A percentile compares a stretch with the other conserved stretches of the same genome.
These are phyloP conservation scores for Epinotia demarniana DNA, from an alignment of 2,888 invertebrate species.

Conservation along the genomic window DNA sequence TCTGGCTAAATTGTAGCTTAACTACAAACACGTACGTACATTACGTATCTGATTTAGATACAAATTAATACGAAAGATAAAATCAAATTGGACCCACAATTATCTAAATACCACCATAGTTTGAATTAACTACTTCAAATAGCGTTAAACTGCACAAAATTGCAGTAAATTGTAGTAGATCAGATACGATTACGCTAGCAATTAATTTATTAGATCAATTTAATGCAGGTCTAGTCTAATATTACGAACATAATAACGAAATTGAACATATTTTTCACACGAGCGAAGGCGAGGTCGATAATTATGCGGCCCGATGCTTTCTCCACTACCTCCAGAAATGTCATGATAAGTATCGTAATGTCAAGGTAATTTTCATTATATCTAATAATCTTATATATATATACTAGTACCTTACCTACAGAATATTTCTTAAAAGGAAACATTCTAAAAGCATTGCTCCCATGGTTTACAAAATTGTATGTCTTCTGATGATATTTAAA, in stretches of 20 bases:
- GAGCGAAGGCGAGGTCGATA: no score
- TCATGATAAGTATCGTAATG: no score
- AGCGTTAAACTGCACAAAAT: slow-evolving; percentile 22
- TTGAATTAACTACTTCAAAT: background rate
- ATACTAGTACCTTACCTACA: no score
- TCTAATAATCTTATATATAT: no score
- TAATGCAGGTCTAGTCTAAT: background rate
- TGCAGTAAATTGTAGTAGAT: slow-evolving; percentile 28
- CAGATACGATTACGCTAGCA: slow-evolving; percentile 14
- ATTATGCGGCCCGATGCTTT: no score
- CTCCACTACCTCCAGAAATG: no score
- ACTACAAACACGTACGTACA: background rate
- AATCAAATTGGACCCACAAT: slow-evolving; percentile 23
- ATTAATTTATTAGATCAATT: slow-evolving; percentile 21
- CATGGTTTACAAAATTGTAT: no score
- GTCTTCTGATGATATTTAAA: no score
- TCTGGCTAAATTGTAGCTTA: background rate
- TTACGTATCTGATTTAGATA: background rate
- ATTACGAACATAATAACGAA: background rate
- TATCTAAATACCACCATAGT: slow-evolving; percentile 7
- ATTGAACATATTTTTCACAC: no score
- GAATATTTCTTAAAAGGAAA: no score
- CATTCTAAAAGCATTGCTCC: no score
- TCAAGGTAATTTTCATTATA: no score
- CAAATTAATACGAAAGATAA: background rate